Percentiles rank a stretch among this genome's conserved stretches.
phyloP scores from a whole-genome alignment of 2,888 invertebrate species.

The Oxystoma pomonae region DNA sequence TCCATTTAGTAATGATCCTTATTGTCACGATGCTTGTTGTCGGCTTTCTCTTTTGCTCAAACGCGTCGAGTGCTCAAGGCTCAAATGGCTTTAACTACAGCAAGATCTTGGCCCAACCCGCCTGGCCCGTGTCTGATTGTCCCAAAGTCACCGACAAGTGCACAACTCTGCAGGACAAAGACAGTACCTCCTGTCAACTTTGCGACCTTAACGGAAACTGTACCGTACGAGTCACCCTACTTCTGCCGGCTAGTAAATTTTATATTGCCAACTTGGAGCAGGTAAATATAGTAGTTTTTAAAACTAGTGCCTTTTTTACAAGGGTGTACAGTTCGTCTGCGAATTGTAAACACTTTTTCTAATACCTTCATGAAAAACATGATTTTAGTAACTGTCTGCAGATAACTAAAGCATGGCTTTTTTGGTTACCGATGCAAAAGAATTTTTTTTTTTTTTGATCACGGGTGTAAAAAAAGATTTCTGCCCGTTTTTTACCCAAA shows the following conservation, averaged over 20 bases:
- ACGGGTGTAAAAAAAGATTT: too few relatives aligned
- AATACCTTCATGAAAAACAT: too few relatives aligned
- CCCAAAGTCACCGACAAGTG: constrained; percentile 14
- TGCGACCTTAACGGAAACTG: constrained; percentile 51
- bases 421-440: too few relatives aligned
- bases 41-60: constrained; percentile 12
- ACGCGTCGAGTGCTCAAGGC: neutral
- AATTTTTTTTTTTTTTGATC: too few relatives aligned
- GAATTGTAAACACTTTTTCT: too few relatives aligned
- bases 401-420: too few relatives aligned
- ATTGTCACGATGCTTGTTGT: constrained; percentile 24
- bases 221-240: constrained; percentile 60
- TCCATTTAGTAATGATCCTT: constrained; percentile 26
- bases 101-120: constrained; percentile 25
- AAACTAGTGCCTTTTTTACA: too few relatives aligned
- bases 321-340: too few relatives aligned
- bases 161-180: constrained; percentile 12
- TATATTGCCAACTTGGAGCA: constrained; percentile 51
- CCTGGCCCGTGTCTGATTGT: constrained; percentile 28
- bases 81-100: constrained; percentile 17
- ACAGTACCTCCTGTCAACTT: constrained; percentile 18
- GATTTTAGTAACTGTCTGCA: too few relatives aligned
- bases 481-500: too few relatives aligned
- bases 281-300: too few relatives aligned
- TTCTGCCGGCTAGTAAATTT: constrained; percentile 58